Evolutionary conservation across 2,888 invertebrate species (phyloP), one percentile per base, ranked within the genome.

Genomic region (Agriopis leucophaearia): DNA sequence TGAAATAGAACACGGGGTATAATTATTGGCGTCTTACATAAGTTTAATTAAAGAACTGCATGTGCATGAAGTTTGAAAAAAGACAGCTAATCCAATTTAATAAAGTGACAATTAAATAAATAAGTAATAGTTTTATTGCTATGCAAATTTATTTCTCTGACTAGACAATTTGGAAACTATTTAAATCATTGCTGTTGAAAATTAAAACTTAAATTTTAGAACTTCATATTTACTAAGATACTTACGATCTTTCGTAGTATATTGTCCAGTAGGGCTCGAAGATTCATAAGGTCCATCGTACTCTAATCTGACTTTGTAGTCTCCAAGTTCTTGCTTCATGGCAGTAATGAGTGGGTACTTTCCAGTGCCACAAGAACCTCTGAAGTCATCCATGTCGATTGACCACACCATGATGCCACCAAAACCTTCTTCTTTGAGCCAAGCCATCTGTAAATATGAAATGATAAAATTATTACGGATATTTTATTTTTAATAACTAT

Each of bases 331-430:
- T 81, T 98, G 97, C 74, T 96, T 96, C 95, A 99, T 96, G 0
- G 98, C 96, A 63, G 96, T 97, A 70, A 99, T 96, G 54, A 99
- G 94, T 0, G 99, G 99, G 87, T 97, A 99, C 83, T 97, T 98
- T 51, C 97, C 98, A 62, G 96, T 96, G 10, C 98, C 98, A 81
- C 99, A 99, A 10, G 96, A 96, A 10, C 98, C 98, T 73, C 96
- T 94, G 94, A 99, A 99, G 88, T 99, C 99, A 82, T 99, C 99
- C 98, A 99, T 97, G 82, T 99, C 99, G 36, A 99, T 95, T 0
- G 98, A 98, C 99, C 99, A 99, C 58, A 99, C 97, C 98, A 99
- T 99, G 65, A 99, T 98, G 18, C 99, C 99, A 48, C 98, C 99
- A 74, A 98, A 98, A 36, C 98, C 98, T 95, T 98, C 97, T 83